Evolutionary conservation across 2,113 vertebrate genomes (phyloP), one percentile per base, ranked within the genome.

Genomic region (Orycteropus afer): DNA sequence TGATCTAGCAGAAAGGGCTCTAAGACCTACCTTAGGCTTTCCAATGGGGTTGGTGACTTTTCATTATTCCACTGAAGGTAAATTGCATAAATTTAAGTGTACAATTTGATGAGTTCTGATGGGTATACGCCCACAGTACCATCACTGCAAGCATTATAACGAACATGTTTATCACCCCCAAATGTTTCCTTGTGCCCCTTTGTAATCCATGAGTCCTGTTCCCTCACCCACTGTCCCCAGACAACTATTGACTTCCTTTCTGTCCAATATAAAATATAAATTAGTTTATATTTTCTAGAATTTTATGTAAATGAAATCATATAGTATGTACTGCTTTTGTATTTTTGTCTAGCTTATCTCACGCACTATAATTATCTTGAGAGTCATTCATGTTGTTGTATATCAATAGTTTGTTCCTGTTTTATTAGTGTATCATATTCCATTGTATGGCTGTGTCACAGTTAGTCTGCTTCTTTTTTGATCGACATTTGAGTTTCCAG

Each of bases 241-340:
- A 61, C 63, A 92, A 83, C 77, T 14, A 67, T 32, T 65, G 32
- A 63, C 84, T 94, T 87, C 20, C 77, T 94, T 92, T 83, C 69
- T 89, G 25, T 49, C 20, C 47, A 63, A 59, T 83, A 29, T 47
- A 45, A 61, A n/a, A n/a, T n/a, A n/a, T n/a, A n/a, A n/a, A n/a
- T 90, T 78, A 53, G 32, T 83, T 94, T 80, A 37, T 32, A 84
- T 94, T 84, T 94, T 92, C 65, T 77, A 45, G 86, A 90, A 83
- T 65, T 90, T 77, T n/a, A n/a, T n/a, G n/a, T n/a, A n/a, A n/a
- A n/a, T n/a, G n/a, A n/a, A n/a, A n/a, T n/a, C n/a, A n/a, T 74
- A 32, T 86, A 29, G 40, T 55, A 27, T 79, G 17, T 69, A 40
- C 79, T 63, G 32, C 79, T 34, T 55, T 55, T 55, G 13, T 55